Evolutionary conservation across 2,113 vertebrate genomes (phyloP).

Genomic region (Centropus unirufus): DNA sequence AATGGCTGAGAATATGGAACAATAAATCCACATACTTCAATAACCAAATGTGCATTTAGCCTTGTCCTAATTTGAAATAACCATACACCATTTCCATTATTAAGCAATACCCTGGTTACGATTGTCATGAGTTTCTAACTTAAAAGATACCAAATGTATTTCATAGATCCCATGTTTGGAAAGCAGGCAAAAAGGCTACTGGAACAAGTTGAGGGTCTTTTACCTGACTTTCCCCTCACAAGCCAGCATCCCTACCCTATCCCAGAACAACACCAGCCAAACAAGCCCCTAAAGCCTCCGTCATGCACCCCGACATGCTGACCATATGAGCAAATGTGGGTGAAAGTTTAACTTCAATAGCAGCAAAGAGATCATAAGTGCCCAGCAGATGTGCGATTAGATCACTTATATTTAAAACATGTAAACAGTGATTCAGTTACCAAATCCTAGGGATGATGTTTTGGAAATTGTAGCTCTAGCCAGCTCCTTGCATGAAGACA

Average conservation of each 20-base stretch:
- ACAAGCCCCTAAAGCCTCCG: background rate
- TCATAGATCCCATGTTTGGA: background rate
- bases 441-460: background rate
- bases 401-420: background rate
- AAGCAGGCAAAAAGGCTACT: background rate
- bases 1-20: background rate
- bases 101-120: background rate
- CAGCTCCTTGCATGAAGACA: background rate
- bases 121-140: background rate
- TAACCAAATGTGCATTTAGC: background rate
- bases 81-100: background rate
- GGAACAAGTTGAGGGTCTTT: background rate
- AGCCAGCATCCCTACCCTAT: background rate
- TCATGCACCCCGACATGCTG: background rate
- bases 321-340: background rate
- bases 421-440: background rate
- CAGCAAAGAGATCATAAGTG: fast-evolving
- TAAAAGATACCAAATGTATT: background rate
- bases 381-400: background rate
- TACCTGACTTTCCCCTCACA: background rate
- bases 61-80: background rate
- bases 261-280: background rate
- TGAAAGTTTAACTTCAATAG: background rate
- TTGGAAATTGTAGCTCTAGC: background rate
- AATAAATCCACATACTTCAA: background rate